Percentiles rank a stretch among this genome's conserved stretches.
Conservation (phyloP, 2,113 vertebrate species). For the Oncorhynchus masou region DNA sequence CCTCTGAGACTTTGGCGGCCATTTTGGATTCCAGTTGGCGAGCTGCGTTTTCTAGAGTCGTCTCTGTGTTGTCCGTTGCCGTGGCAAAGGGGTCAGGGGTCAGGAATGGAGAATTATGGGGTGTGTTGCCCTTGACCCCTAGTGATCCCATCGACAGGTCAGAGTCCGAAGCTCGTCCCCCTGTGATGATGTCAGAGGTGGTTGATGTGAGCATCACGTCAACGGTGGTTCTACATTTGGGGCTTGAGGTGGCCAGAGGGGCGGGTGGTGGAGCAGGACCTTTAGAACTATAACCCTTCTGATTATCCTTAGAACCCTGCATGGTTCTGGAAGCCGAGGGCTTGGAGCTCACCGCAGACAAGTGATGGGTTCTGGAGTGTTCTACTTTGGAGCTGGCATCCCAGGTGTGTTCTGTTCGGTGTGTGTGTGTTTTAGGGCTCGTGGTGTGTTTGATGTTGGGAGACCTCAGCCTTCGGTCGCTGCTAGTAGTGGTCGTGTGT, state of each 20-base stretch:
- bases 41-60: not conserved
- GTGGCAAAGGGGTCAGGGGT: conserved; percentile 32
- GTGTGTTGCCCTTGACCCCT: not conserved
- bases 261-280: not conserved
- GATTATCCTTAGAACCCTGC: not conserved
- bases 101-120: conserved; percentile 11
- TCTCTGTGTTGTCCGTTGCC: not conserved
- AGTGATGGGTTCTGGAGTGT: not conserved
- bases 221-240: conserved; percentile 40
- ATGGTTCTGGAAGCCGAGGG: not conserved
- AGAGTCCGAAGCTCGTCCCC: not conserved
- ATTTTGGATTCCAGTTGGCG: not conserved
- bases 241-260: conserved; percentile 50
- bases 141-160: no score
- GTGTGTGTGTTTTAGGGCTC: conserved; percentile 16
- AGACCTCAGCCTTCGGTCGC: conserved; percentile 27
- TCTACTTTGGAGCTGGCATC: conserved; percentile 13
- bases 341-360: not conserved
- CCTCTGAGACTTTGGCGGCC: not conserved
- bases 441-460: conserved; percentile 18
- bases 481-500: not conserved
- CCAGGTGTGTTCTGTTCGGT: not conserved
- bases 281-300: conserved; percentile 9
- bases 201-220: conserved; percentile 8
- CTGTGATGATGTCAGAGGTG: not conserved